phyloP scores from a whole-genome alignment of 1,140 invertebrate species.

The Campoletis sonorensis region DNA sequence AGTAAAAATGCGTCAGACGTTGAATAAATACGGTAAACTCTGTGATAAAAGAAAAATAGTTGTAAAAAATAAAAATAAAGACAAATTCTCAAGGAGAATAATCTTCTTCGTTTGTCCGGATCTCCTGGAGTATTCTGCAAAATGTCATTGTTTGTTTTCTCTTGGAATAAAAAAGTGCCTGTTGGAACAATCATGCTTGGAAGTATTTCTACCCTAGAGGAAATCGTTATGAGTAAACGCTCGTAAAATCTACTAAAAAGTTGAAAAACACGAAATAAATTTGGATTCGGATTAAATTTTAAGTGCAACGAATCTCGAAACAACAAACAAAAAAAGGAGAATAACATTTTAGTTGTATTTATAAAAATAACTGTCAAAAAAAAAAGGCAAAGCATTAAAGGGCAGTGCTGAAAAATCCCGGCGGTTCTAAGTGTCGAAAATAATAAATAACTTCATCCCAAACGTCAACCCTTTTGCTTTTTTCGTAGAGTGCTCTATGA shows the following conservation, averaged over 20 bases:
- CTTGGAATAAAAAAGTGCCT: not conserved
- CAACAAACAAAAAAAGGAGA: no score
- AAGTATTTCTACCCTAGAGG: conserved; percentile 9
- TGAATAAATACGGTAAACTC: not conserved
- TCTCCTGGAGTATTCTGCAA: not conserved
- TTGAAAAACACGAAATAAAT: not conserved
- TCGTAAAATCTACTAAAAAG: not conserved
- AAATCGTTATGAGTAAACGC: not conserved
- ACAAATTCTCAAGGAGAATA: not conserved
- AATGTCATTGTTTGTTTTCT: not conserved
- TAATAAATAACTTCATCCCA: conserved; percentile 3
- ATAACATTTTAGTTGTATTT: conserved; percentile 5
- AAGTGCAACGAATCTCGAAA: not conserved
- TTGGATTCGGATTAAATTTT: not conserved
- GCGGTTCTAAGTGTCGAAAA: not conserved
- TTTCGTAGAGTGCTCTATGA: not conserved
- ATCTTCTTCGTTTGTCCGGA: no score
- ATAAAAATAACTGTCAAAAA: no score
- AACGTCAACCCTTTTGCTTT: not conserved
- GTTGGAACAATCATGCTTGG: conserved; percentile 9
- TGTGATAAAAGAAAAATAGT: not conserved
- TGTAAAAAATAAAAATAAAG: not conserved
- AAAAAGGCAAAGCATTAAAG: conserved; percentile 31
- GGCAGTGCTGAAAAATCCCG: conserved; percentile 3
- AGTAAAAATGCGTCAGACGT: not conserved